A percentile compares a stretch with the other conserved stretches of the same genome.
These are phyloP conservation scores for Pangasianodon gigas DNA, from an alignment of 2,113 vertebrate species.

Conservation along the genomic window DNA sequence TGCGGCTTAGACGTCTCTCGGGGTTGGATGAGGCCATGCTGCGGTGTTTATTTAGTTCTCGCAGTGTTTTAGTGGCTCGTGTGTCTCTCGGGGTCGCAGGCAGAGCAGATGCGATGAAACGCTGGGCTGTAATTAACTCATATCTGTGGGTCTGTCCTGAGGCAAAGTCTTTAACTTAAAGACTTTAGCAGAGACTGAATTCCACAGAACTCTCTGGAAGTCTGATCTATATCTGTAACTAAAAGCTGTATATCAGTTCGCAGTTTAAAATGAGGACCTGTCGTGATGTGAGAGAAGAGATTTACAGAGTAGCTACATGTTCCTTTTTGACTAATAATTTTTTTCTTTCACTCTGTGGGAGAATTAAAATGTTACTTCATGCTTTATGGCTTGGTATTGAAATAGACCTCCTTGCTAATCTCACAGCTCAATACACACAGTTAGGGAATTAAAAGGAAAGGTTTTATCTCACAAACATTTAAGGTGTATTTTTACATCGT, in stretches of 20 bases:
- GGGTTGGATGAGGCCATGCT: conserved; percentile 14
- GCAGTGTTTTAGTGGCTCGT: conserved; percentile 16
- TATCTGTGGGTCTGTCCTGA: conserved; percentile 41
- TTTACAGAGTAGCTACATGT: not conserved
- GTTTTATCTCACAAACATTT: not conserved
- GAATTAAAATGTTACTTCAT: not conserved
- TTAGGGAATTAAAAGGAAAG: not conserved
- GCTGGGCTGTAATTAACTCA: conserved; percentile 50
- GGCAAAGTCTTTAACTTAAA: conserved; percentile 33
- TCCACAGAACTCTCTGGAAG: conserved; percentile 17
- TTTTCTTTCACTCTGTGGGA: not conserved
- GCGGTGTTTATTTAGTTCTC: conserved; percentile 32
- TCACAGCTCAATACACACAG: not conserved
- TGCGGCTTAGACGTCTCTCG: not conserved
- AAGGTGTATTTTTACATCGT: conserved; percentile 12
- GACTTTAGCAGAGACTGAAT: conserved; percentile 51
- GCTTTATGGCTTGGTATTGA: not conserved
- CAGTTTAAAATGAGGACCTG: not conserved
- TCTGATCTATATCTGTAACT: not conserved
- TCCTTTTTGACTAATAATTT: not conserved
- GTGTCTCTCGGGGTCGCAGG: conserved; percentile 44
- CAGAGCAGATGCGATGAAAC: conserved; percentile 34
- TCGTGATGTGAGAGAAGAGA: not conserved
- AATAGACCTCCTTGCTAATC: not conserved
- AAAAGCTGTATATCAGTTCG: not conserved